phyloP scores from a whole-genome alignment of 1,140 invertebrate genomes.

The Linepithema humile region DNA sequence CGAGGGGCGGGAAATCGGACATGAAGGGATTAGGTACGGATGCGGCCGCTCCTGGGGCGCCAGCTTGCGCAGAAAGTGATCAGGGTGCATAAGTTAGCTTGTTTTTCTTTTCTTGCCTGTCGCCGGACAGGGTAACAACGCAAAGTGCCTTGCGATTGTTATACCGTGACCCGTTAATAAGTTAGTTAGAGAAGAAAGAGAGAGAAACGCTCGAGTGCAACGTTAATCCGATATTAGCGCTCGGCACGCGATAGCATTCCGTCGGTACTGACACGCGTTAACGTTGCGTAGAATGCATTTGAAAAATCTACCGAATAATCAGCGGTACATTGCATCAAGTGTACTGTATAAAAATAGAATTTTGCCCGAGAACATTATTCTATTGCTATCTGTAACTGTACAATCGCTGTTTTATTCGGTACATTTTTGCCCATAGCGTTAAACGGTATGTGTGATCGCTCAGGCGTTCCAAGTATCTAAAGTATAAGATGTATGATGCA shows the following conservation, averaged over 20 bases:
- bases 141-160: slow-evolving; percentile 22
- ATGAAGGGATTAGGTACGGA: slow-evolving; percentile 85
- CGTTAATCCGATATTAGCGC: neutral
- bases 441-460: slow-evolving; percentile 33
- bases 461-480: slow-evolving; percentile 51
- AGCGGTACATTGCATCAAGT: slow-evolving; percentile 3
- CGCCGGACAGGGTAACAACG: neutral
- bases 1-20: slow-evolving; percentile 82
- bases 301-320: neutral
- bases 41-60: slow-evolving; percentile 84
- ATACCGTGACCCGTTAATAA: slow-evolving; percentile 18
- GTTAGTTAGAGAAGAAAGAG: slow-evolving; percentile 1
- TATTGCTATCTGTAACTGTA: neutral
- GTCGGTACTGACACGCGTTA: neutral
- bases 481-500: slow-evolving; percentile 64
- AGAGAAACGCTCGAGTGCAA: neutral
- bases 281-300: neutral
- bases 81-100: slow-evolving; percentile 75
- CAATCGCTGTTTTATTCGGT: slow-evolving; percentile 16
- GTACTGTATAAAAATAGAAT: neutral
- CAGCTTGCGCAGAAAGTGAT: slow-evolving; percentile 87
- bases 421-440: slow-evolving; percentile 22
- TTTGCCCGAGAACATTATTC: neutral
- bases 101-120: neutral
- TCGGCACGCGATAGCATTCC: neutral